Evolutionary conservation across 2,888 invertebrate genomes (phyloP), one percentile per base, ranked within the genome.

Genomic region (Congeria kusceri): DNA sequence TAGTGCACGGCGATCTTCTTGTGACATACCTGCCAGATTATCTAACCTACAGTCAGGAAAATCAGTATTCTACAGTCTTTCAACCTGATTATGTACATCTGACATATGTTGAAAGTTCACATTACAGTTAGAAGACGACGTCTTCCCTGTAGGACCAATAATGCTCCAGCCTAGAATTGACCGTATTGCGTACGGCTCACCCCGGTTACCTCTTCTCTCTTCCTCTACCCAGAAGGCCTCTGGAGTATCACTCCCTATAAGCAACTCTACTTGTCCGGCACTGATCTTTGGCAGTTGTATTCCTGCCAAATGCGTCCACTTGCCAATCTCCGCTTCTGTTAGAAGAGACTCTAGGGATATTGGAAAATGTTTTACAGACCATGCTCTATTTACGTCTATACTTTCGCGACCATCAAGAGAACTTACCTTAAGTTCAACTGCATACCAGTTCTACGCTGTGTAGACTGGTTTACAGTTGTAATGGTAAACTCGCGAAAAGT

Each of bases 131-230:
- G 15, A 4, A 9, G 59, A 59, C 7, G 13, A 11, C 5, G 13
- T n/a, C 7, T 28, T 28, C 13, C 28, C 59, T 11, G 72, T 20
- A 13, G 61, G 67, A 23, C 72, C 67, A n/a, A 46, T 18, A n/a
- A 73, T 28, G 3, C n/a, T 27, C 72, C 77, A 77, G 18, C 77
- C 72, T 1, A 72, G 53, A 32, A 32, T 23, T 58, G 72, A 53
- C 2, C 68, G 47, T 1, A 77, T 39, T 1, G 72, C 73, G 46
- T 72, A 72, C 3, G 77, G 72, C 25, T 79, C 46, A 23, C 53
- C 49, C 25, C 44, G 20, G 18, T 58, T 15, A 3, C 71, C 80
- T 1, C 64, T 23, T 1, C 72, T 29, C 20, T 69, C 53, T n/a
- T 76, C 73, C 23, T 69, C 20, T 11, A 69, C 69, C 28, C 59